A percentile compares a stretch with the other conserved stretches of the same genome.
phyloP scores from a whole-genome alignment of 2,888 invertebrate species.

The Craniophora ligustri region DNA sequence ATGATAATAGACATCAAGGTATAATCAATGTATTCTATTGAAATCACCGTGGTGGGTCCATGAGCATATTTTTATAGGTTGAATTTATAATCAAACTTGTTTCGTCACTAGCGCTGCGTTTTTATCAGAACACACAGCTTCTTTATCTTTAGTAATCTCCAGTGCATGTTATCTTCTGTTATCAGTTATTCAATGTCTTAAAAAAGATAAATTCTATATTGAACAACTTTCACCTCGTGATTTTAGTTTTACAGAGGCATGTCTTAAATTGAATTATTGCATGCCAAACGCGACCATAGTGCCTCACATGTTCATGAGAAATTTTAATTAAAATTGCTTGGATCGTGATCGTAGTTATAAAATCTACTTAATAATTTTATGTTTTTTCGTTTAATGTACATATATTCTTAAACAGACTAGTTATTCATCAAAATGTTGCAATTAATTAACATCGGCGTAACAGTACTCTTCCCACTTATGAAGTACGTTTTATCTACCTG shows the following conservation, averaged over 20 bases:
- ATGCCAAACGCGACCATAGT: slow-evolving; percentile 38
- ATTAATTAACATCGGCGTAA: no score
- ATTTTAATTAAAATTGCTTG: slow-evolving; percentile 34
- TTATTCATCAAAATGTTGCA: no score
- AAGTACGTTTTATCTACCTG: no score
- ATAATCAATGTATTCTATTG: slow-evolving; percentile 39
- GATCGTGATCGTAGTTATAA: slow-evolving; percentile 16
- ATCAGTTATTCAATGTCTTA: slow-evolving; percentile 49
- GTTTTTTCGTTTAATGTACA: no score
- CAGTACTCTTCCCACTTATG: no score
- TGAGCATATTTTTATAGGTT: slow-evolving; percentile 1
- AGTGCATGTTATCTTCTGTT: slow-evolving; percentile 46
- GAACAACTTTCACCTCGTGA: slow-evolving; percentile 44
- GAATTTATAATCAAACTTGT: slow-evolving; percentile 27
- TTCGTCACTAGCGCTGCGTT: slow-evolving; percentile 46
- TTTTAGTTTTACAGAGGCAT: slow-evolving; percentile 20
- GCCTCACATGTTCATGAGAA: slow-evolving; percentile 32
- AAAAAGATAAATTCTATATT: slow-evolving; percentile 32
- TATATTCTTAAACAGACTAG: no score
- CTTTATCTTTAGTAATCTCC: slow-evolving; percentile 45
- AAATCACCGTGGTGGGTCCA: slow-evolving; percentile 38
- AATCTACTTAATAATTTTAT: no score
- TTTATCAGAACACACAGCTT: slow-evolving; percentile 49
- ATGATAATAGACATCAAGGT: slow-evolving; percentile 41
- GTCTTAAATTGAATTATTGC: slow-evolving; percentile 41